These are phyloP conservation scores for Varanus komodoensis DNA, from an alignment of 2,113 vertebrate genomes.

Conservation along the genomic window DNA sequence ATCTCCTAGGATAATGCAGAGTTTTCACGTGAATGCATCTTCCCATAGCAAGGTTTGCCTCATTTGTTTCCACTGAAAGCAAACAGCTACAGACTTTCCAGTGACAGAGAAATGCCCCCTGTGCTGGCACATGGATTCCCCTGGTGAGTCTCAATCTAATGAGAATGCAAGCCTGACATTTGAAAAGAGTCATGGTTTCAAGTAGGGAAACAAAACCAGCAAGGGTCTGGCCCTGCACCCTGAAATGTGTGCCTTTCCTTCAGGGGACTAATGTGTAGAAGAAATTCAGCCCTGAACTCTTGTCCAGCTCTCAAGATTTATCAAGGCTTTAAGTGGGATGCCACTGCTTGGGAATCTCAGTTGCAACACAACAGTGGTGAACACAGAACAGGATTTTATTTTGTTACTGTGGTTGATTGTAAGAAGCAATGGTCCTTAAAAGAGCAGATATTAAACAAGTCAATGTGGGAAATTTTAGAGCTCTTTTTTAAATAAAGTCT, in stretches of 20 bases:
- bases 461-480: neutral
- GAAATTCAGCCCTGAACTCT: neutral
- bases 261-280: neutral
- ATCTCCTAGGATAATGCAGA: neutral
- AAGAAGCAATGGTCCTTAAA: constrained; percentile 25
- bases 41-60: neutral
- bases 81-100: neutral
- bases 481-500: neutral
- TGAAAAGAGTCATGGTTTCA: neutral
- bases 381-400: neutral
- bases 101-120: neutral
- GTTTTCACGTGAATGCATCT: neutral
- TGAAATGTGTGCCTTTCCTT: neutral
- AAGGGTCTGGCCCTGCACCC: neutral
- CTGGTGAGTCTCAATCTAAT: neutral
- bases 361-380: neutral
- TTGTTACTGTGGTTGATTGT: neutral
- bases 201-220: neutral
- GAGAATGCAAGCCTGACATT: neutral
- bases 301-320: neutral
- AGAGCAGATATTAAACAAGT: neutral
- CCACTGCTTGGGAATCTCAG: neutral
- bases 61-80: neutral
- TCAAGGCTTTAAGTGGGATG: neutral
- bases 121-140: neutral